Base-by-base conservation (phyloP, 2,797 vertebrate genomes). In the Mormyrus hasselquistii region DNA sequence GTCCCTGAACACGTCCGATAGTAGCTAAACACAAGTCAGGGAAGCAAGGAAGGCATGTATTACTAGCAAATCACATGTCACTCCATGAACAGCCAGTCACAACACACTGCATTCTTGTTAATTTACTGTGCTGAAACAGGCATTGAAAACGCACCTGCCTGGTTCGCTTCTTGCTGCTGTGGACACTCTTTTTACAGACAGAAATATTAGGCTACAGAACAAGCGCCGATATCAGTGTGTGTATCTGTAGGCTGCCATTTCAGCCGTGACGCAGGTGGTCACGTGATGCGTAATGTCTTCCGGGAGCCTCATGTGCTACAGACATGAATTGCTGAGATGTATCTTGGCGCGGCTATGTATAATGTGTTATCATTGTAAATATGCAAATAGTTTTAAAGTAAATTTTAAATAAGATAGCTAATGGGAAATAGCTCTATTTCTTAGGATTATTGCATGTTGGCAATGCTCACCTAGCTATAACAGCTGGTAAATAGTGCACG, bases 221-320 rank as follows among this genome's bases (percentile, higher is more conserved):
- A 19, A 38, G 34, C 57, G 34, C 55, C 14, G 94, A 94, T 93
- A 94, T 94, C 93, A 93, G 87, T 93, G 94, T 93, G 93, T 92
- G 50, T 89, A 92, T 90, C 93, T 93, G 95, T 94, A 94, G 92
- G 96, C 95, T 92, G 95, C 96, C 96, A 97, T 97, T 92, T 92
- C 92, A 55, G 9, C 50, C 90, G 7, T 94, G 95, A 95, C 95
- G 95, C 93, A 3, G 7, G 0, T 0, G 44, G 88, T 91, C 96
- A 97, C 91, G 91, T 97, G 96, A 93, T 91, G 3, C 12, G 4
- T 0, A 84, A 5, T n/a, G 38, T 92, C 93, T 50, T 90, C 95
- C 94, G 96, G 83, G 96, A 89, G 91, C 22, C 25, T 84, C 47
- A 25, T 5, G 8, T n/a, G 79, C 4, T 49, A 10, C 16, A 12